Evolutionary conservation across 2,888 invertebrate species (phyloP).

Genomic region (Mimas tiliae): DNA sequence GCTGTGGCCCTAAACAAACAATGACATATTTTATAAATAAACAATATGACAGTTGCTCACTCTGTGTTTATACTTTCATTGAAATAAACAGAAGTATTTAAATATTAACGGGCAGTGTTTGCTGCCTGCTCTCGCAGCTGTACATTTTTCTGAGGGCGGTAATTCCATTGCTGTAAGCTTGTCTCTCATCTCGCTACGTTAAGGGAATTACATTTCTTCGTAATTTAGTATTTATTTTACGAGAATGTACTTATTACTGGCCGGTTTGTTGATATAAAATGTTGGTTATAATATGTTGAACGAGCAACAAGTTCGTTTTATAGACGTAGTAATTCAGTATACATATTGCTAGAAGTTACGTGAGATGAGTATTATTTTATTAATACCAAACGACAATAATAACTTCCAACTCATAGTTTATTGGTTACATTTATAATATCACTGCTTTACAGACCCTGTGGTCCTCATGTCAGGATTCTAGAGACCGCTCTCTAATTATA

Average conservation of each 20-base stretch:
- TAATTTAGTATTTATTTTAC: constrained; percentile 21
- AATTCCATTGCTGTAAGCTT: constrained; percentile 22
- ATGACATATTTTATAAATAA: constrained; percentile 17
- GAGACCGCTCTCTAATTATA: no score
- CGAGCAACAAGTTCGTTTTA: constrained; percentile 4
- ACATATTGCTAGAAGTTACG: no score
- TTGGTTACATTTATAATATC: no score
- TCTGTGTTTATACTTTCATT: not conserved
- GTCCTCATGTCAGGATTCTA: no score
- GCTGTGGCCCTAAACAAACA: not conserved
- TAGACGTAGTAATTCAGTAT: no score
- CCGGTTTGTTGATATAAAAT: not conserved
- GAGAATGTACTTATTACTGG: constrained; percentile 5
- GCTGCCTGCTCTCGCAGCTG: constrained; percentile 6
- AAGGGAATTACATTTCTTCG: constrained; percentile 20
- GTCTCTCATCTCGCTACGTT: constrained; percentile 19
- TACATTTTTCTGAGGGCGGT: constrained; percentile 9
- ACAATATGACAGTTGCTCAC: constrained; percentile 13
- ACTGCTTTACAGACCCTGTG: no score
- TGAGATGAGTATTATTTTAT: no score
- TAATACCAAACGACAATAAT: no score
- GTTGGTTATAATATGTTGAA: not conserved
- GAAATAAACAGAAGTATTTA: constrained; percentile 14
- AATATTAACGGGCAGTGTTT: constrained; percentile 13
- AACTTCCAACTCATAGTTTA: no score